phyloP scores from a whole-genome alignment of 2,113 vertebrate species.

The Cepphus grylle region DNA sequence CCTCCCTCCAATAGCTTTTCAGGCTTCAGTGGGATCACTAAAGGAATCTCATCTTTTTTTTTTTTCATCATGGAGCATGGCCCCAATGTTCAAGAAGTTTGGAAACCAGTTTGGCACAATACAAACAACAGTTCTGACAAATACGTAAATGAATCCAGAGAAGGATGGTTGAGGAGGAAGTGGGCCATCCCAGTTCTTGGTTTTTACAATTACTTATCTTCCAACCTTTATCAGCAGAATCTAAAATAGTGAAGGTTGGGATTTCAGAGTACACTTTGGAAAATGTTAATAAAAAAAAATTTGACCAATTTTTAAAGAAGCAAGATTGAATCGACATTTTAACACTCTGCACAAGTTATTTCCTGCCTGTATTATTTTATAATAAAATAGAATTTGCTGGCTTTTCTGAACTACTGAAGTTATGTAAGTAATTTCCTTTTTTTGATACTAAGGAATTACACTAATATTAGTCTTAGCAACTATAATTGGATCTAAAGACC shows the following conservation, averaged over 20 bases:
- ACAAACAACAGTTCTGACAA: neutral
- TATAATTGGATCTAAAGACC: neutral
- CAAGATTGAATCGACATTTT: neutral
- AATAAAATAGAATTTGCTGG: neutral
- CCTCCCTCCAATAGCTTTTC: neutral
- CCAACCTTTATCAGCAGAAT: neutral
- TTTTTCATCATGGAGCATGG: neutral
- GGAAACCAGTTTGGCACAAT: neutral
- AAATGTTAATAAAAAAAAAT: neutral
- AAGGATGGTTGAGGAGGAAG: neutral
- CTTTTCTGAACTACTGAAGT: neutral
- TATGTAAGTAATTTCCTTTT: neutral
- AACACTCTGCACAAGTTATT: neutral
- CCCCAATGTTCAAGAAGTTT: neutral
- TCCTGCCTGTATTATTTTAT: neutral
- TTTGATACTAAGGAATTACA: neutral
- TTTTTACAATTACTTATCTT: neutral
- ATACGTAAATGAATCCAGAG: accelerated
- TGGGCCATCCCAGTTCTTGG: neutral
- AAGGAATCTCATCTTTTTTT: neutral
- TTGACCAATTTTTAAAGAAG: neutral
- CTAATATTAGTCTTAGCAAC: neutral
- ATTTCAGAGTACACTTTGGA: neutral
- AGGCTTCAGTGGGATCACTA: neutral
- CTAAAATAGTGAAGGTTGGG: neutral